phyloP scores from a whole-genome alignment of 2,888 invertebrate species.

The Sisyra terminalis region DNA sequence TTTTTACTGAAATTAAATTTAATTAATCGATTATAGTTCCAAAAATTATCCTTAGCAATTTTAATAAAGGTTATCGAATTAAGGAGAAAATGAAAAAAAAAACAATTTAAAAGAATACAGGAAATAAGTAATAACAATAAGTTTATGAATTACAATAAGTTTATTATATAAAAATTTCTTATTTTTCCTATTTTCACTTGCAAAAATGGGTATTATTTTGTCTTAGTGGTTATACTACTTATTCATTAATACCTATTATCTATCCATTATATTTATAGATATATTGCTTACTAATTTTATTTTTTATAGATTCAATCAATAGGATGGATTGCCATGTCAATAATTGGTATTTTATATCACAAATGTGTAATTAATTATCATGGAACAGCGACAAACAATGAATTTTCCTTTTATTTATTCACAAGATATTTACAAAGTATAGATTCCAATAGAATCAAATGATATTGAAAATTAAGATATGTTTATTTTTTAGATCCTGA shows the following conservation, averaged over 20 bases:
- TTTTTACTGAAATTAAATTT: neutral
- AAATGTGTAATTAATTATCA: conserved; percentile 16
- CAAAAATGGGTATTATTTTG: no score
- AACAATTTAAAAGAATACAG: no score
- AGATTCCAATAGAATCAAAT: neutral
- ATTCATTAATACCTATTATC: no score
- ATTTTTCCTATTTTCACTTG: no score
- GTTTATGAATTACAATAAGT: no score
- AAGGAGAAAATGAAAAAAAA: no score
- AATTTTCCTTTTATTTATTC: conserved; percentile 15
- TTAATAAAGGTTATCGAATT: no score
- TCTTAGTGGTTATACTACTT: no score
- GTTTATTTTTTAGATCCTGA: conserved; percentile 10
- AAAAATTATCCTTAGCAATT: neutral
- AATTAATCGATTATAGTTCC: neutral
- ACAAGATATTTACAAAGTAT: conserved; percentile 14
- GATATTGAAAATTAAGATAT: neutral
- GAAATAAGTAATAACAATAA: no score
- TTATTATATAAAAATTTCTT: no score
- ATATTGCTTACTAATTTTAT: conserved; percentile 4
- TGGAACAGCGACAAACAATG: conserved; percentile 14
- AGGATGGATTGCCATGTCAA: conserved; percentile 24
- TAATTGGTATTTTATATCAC: conserved; percentile 24
- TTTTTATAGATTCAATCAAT: conserved; percentile 22
- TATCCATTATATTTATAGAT: no score